Conservation (phyloP, 92 coral and sea anemone genomes). For the Actinostola sp. region DNA sequence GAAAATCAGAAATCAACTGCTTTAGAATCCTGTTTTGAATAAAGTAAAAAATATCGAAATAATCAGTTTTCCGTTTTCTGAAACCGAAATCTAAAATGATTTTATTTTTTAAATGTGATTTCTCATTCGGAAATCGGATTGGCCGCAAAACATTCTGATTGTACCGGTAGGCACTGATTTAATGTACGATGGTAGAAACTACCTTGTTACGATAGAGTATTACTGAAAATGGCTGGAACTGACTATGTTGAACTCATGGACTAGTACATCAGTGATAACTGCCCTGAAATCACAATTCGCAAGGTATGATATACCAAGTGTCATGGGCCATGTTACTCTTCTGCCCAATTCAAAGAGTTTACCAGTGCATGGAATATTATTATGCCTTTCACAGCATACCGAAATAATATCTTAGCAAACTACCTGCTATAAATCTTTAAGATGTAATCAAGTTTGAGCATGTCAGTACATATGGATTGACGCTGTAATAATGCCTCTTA, state of each 20-base stretch:
- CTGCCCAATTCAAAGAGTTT: no score
- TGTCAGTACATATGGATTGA: conserved; percentile 33
- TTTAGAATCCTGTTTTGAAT: no score
- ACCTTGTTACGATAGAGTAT: conserved; percentile 34
- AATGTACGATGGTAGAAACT: conserved; percentile 27
- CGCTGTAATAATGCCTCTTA: conserved; percentile 22
- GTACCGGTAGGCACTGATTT: conserved; percentile 20
- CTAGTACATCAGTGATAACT: conserved; percentile 48
- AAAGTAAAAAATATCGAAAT: no score
- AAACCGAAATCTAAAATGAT: no score
- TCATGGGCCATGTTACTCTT: no score
- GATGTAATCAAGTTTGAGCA: conserved; percentile 9
- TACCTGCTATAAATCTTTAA: conserved; percentile 27
- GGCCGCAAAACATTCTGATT: no score
- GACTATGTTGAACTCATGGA: conserved; percentile 24
- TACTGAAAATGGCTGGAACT: conserved; percentile 50
- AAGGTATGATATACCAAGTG: conserved; percentile 44
- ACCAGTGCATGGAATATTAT: no score
- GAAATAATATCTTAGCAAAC: conserved; percentile 16
- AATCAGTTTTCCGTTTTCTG: no score
- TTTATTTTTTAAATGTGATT: no score
- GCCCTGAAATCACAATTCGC: conserved; percentile 45
- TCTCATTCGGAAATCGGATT: no score
- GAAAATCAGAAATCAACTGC: no score
- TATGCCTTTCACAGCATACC: conserved; percentile 27